Evolutionary conservation across 2,113 vertebrate species (phyloP).

Genomic region (Poeciliopsis prolifica): DNA sequence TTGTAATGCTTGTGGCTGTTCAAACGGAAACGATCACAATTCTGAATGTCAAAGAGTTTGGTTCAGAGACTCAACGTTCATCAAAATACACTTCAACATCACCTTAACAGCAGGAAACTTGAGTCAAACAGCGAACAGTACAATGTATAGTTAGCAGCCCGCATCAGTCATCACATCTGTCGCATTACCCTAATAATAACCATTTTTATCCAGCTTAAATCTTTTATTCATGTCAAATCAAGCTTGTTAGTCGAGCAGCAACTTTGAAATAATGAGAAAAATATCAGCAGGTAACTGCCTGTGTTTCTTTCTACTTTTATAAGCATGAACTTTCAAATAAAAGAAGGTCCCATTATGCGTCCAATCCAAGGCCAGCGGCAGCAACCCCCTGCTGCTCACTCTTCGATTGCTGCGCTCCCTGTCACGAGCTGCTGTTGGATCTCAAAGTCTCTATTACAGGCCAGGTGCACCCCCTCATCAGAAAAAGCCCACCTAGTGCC

Average conservation of each 20-base stretch:
- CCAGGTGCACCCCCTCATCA: constrained; percentile 32
- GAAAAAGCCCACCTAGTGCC: constrained; percentile 52
- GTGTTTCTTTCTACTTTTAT: constrained; percentile 58
- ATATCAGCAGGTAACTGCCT: constrained; percentile 65
- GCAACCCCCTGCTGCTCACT: constrained; percentile 54
- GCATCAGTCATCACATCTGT: constrained; percentile 49
- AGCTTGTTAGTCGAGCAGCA: constrained; percentile 53
- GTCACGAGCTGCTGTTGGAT: constrained; percentile 38
- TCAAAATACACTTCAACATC: constrained; percentile 59
- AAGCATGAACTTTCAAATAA: constrained; percentile 47
- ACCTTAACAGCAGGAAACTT: constrained; percentile 55
- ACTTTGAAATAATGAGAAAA: constrained; percentile 66
- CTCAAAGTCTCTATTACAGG: constrained; percentile 45
- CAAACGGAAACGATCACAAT: constrained; percentile 3
- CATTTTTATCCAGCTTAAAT: constrained; percentile 44
- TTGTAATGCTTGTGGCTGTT: constrained; percentile 17
- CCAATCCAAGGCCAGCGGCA: constrained; percentile 51
- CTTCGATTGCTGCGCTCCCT: constrained; percentile 44
- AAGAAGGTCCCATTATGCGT: constrained; percentile 34
- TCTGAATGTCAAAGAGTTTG: constrained; percentile 49
- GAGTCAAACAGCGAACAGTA: constrained; percentile 14
- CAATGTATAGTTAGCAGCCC: constrained; percentile 30
- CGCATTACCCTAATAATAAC: constrained; percentile 23
- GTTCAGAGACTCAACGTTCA: constrained; percentile 33
- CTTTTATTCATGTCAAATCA: constrained; percentile 69